Evolutionary conservation across 2,888 invertebrate species (phyloP), one percentile per base, ranked within the genome.

Genomic region (Cryptus armator): DNA sequence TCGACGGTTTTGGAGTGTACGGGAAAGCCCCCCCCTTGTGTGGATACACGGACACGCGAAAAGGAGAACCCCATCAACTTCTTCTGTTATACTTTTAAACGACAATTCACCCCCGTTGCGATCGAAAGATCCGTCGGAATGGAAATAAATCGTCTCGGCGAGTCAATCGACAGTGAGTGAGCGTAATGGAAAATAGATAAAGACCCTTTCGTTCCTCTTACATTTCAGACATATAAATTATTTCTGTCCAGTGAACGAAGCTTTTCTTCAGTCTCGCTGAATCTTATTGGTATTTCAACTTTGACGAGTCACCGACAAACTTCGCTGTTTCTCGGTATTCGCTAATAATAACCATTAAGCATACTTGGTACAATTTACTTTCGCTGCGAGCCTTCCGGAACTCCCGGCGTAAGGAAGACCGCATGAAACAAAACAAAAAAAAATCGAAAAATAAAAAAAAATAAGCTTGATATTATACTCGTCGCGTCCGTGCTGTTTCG

Each of bases 131-230:
- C 72, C 44, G 43, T 10, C 77, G 53, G 46, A 29, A 81, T 84
- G 82, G 76, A 80, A 82, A 79, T 83, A 72, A 82, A 83, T 79
- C 72, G 79, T 83, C 68, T 56, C 14, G 16, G 56, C 37, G 16
- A 62, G 46, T 70, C 66, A 62, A 72, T 72, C 77, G 62, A 77
- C 74, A 32, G 51, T 46, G 56, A 56, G 66, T 66, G 62, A 48
- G 56, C 51, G 32, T 74, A 29, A 82, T 75, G 75, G 75, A 78
- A 85, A 82, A 78, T 66, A 71, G 74, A 85, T 79, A 66, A 66
- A 62, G 43, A 62, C 66, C 37, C 37, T 37, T 37, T 37, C 7
- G 1, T 37, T 37, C 37, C 37, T 37, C 9, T 37, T 37, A 37
- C 37, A 7, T 37, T 37, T 37, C 37, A 37, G 37, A 37, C 37